phyloP scores from a whole-genome alignment of 2,113 vertebrate genomes.

The Acrocephalus arundinaceus region DNA sequence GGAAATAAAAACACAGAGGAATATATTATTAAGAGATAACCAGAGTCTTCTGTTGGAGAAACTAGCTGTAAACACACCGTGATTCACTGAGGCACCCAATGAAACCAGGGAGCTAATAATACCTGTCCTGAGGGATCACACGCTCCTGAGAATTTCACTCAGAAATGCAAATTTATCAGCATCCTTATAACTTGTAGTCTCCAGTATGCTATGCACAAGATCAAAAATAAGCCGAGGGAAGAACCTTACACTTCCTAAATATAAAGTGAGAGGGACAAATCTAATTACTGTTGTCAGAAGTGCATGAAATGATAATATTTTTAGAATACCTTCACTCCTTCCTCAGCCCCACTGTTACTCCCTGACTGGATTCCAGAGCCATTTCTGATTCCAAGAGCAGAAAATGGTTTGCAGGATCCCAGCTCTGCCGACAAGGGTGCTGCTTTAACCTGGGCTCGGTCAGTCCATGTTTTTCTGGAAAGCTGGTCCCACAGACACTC shows the following conservation, averaged over 20 bases:
- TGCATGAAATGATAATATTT: not conserved
- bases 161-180: conserved; percentile 6
- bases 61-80: conserved; percentile 58
- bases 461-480: not conserved
- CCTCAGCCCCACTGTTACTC: not conserved
- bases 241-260: not conserved
- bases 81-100: conserved; percentile 64
- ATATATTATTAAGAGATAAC: conserved; percentile 62
- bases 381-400: not conserved
- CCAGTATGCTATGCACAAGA: not conserved
- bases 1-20: conserved; percentile 63
- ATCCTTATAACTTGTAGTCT: not conserved
- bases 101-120: conserved; percentile 66
- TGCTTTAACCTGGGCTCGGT: not conserved
- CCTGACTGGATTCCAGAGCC: not conserved
- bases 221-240: not conserved
- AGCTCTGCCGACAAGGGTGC: rapidly evolving
- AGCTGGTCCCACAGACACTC: not conserved
- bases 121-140: conserved; percentile 22
- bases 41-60: conserved; percentile 29
- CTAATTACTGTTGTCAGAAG: not conserved
- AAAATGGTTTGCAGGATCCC: not conserved
- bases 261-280: not conserved
- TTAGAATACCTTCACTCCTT: not conserved
- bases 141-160: conserved; percentile 14